A percentile compares a stretch with the other conserved stretches of the same genome.
Conservation (phyloP, 2,113 vertebrate genomes). For the Azemiops feae region DNA sequence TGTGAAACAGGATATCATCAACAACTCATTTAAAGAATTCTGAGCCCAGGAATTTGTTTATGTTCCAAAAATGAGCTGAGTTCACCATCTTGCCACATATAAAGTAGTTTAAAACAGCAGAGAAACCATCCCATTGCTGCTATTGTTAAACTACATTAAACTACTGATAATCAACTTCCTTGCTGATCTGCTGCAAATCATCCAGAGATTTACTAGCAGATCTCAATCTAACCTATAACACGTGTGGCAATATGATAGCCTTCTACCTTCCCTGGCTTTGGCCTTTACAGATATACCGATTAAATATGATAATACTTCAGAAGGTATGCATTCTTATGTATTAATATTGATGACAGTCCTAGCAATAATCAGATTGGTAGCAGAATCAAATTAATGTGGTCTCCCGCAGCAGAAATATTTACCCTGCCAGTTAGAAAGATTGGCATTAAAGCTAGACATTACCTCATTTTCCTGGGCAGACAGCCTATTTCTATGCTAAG, state of each 20-base stretch:
- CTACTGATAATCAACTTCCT: not conserved
- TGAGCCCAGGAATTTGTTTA: not conserved
- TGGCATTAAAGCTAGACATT: slow-evolving; percentile 98
- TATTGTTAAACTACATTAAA: not conserved
- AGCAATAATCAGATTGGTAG: slow-evolving; percentile 68
- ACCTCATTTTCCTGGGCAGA: slow-evolving; percentile 94
- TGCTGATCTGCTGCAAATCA: not conserved
- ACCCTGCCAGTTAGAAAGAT: slow-evolving; percentile 87
- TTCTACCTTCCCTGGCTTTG: slow-evolving; percentile 28
- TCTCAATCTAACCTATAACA: slow-evolving; percentile 19
- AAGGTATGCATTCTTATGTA: slow-evolving; percentile 61
- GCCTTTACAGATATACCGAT: slow-evolving; percentile 47
- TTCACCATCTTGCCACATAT: not conserved
- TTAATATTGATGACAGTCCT: slow-evolving; percentile 66
- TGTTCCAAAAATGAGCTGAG: not conserved
- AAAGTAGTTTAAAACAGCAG: not conserved
- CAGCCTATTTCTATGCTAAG: slow-evolving; percentile 91
- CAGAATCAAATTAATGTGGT: slow-evolving; percentile 71
- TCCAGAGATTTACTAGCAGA: not conserved
- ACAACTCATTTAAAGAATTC: not conserved
- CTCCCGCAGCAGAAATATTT: slow-evolving; percentile 74
- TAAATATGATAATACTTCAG: slow-evolving; percentile 25
- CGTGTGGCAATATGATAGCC: not conserved
- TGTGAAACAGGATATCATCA: not conserved
- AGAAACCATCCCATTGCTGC: not conserved